Evolutionary conservation across 2,888 invertebrate genomes (phyloP).

Genomic region (Drosophila fulvimacula): DNA sequence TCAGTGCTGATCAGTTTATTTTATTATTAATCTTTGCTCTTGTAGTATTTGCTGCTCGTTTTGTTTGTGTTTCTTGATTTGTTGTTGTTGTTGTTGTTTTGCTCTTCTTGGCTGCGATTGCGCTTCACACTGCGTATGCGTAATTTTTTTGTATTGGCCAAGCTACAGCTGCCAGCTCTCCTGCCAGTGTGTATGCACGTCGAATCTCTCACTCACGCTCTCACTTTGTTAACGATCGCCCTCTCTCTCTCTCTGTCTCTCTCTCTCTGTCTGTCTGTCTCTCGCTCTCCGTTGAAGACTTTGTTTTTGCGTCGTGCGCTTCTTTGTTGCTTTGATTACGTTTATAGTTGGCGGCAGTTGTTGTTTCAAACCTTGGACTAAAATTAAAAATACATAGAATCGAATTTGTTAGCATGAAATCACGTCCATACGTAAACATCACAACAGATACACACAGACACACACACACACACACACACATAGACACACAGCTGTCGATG

Average conservation of each 20-base stretch:
- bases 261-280: slow-evolving; percentile 2
- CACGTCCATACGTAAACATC: slow-evolving; percentile 73
- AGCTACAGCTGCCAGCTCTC: slow-evolving; percentile 40
- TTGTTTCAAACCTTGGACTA: slow-evolving; percentile 84
- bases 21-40: slow-evolving; percentile 42
- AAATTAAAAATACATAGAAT: slow-evolving; percentile 80
- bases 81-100: slow-evolving; percentile 8
- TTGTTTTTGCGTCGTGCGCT: slow-evolving; percentile 57
- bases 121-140: slow-evolving; percentile 72
- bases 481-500: slow-evolving; percentile 21
- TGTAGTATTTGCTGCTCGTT: slow-evolving; percentile 4
- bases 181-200: slow-evolving; percentile 18
- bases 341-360: slow-evolving; percentile 49
- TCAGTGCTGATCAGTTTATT: slow-evolving; percentile 39
- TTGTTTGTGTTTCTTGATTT: slow-evolving; percentile 16
- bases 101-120: slow-evolving; percentile 40
- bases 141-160: slow-evolving; percentile 64
- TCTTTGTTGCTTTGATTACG: slow-evolving; percentile 64
- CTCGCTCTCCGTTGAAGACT: slow-evolving; percentile 46
- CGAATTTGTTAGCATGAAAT: slow-evolving; percentile 74
- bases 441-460: slow-evolving; percentile 19
- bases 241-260: not conserved
- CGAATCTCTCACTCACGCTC: slow-evolving; percentile 22
- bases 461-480: slow-evolving; percentile 22
- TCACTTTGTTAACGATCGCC: not conserved